Base-by-base conservation (phyloP, 2,797 vertebrate genomes). In the Falco peregrinus region DNA sequence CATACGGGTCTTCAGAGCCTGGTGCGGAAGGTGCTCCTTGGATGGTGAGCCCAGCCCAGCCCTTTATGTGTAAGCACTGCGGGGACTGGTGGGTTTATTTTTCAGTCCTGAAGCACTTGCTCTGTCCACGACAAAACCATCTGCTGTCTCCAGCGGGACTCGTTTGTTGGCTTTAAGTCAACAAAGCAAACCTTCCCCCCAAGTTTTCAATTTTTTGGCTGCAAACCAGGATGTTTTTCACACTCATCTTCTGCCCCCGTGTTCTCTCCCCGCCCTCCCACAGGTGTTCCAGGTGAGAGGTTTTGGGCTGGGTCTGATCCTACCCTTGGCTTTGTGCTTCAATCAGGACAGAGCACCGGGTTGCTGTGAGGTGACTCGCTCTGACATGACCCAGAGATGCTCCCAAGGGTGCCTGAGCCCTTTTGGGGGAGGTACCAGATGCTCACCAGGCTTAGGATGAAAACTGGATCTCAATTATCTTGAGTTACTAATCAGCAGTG, bases 341-440 rank as follows among this genome's bases (percentile, higher is more conserved):
- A 33, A 4, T 25, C 37, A 1, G 4, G 11, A 54, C 67, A 53
- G 73, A 57, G 54, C 21, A 47, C n/a, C 1, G 1, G 19, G 14
- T 5, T 74, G 31, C 39, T 2, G 2, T n/a, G 20, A 43, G n/a
- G 16, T 15, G 9, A 13, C 51, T 64, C 0, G 0, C 48, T 63
- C 35, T 0, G 3, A 18, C 1, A 1, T 0, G 16, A 33, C 57
- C n/a, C 3, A 2, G 13, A 21, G 61, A 33, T 84, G 37, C 21
- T 75, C 25, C 63, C 45, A 59, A 33, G 50, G 63, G n/a, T 84
- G 39, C n/a, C 16, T 16, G 33, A 41, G 22, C 13, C 25, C 33
- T 5, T 11, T 21, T n/a, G 16, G 5, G 35, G 9, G 5, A 4
- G 6, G 15, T 48, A 29, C 16, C 13, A 75, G 20, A 41, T 69